These are phyloP conservation scores for Tanypteryx hageni DNA, from an alignment of 2,888 invertebrate genomes.

Conservation along the genomic window DNA sequence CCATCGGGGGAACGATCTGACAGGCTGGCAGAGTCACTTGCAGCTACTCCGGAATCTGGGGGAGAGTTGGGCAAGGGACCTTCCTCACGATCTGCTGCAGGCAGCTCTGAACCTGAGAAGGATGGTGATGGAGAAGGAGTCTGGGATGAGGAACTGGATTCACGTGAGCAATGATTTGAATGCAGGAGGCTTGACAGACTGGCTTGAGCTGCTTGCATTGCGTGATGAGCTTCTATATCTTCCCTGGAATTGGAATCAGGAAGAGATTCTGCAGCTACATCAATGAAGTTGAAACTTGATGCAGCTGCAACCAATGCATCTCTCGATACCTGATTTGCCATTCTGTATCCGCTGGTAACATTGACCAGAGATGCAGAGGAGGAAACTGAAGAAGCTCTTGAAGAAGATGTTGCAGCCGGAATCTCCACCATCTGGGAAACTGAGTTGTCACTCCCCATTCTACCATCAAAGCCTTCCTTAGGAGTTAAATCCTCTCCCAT, in stretches of 20 bases:
- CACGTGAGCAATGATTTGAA: slow-evolving; percentile 45
- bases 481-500: slow-evolving; percentile 30
- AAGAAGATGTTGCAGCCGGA: not conserved
- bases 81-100: slow-evolving; percentile 32
- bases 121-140: slow-evolving; percentile 43
- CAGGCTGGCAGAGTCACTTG: slow-evolving; percentile 67
- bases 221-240: slow-evolving; percentile 74
- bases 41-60: slow-evolving; percentile 68
- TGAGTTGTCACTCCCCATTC: slow-evolving; percentile 41
- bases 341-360: slow-evolving; percentile 77
- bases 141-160: slow-evolving; percentile 42
- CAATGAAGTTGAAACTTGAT: slow-evolving; percentile 75
- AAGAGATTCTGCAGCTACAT: slow-evolving; percentile 70
- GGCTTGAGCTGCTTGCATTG: slow-evolving; percentile 70
- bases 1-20: slow-evolving; percentile 67
- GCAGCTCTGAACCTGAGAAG: slow-evolving; percentile 40
- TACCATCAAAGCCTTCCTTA: slow-evolving; percentile 10
- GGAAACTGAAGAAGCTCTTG: not conserved
- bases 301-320: slow-evolving; percentile 78
- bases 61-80: slow-evolving; percentile 66
- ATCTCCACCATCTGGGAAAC: slow-evolving; percentile 11
- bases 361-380: slow-evolving; percentile 38
- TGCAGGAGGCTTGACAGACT: slow-evolving; percentile 64
- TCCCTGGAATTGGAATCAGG: slow-evolving; percentile 77
- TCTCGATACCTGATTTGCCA: slow-evolving; percentile 80